Evolutionary conservation across 2,888 invertebrate genomes (phyloP), one percentile per base, ranked within the genome.

Genomic region (Ommatoiulus sabulosus): DNA sequence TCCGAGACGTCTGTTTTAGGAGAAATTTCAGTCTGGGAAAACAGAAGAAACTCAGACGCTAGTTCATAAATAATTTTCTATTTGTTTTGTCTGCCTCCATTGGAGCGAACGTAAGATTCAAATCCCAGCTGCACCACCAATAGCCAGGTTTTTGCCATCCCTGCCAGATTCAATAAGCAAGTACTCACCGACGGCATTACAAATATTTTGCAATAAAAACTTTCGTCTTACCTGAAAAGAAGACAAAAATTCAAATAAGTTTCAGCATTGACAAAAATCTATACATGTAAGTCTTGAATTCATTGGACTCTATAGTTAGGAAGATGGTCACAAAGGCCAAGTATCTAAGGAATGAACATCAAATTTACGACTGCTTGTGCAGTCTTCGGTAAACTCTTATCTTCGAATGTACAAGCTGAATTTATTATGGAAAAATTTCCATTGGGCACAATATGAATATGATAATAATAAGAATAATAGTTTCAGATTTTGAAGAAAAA

Each of bases 61-160:
- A 80, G 80, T 80, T 80, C 80, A 80, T 80, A 80, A 80, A 80
- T 80, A 80, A 80, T 80, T 80, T 80, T 80, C 80, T 80, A 80
- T 80, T 80, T 80, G 80, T 80, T 80, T 80, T 80, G 80, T 80
- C 80, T 80, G 80, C 80, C 80, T 80, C 80, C 80, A 35, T 80
- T 80, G 80, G 80, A 80, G 80, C 80, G 80, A 80, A 35, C 80
- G 12, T 80, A 15, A 48, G 80, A 35, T 80, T 80, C 80, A 80
- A 80, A 80, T 80, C 80, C 80, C 80, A 80, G 80, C 80, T 80
- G 80, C 80, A 80, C 35, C 80, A 12, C 72, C 72, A n/a, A 72
- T 72, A 72, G 72, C 24, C 20, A n/a, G 72, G 24, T 80, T 80
- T 80, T 35, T 80, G 35, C 80, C 12, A 80, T 35, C 35, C 24